Conservation (phyloP, 23 tunicate species). For the Corella eumyota region DNA sequence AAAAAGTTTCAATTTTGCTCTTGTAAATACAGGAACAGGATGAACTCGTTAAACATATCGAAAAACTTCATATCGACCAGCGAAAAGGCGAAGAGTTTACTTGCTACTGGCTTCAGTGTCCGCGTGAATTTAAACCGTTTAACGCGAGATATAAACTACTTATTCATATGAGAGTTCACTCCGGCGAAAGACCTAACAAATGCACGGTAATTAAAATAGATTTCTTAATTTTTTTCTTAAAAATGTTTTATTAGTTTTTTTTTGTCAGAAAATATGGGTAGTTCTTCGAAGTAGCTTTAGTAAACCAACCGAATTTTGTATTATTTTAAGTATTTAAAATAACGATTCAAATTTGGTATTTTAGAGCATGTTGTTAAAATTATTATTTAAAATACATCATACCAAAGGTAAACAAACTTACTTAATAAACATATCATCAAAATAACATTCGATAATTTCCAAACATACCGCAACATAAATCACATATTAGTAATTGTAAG, state of each 20-base stretch:
- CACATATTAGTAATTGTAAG: too few species aligned
- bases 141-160: slow-evolving; percentile 85
- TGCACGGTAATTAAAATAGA: slow-evolving; percentile 67
- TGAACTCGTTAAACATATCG: slow-evolving; percentile 77
- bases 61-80: slow-evolving; percentile 84
- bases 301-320: too few species aligned
- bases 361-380: neutral
- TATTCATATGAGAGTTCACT: slow-evolving; percentile 90
- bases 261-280: neutral
- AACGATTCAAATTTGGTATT: neutral
- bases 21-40: slow-evolving; percentile 45
- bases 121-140: slow-evolving; percentile 75
- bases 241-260: too few species aligned
- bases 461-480: too few species aligned
- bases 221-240: neutral
- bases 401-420: too few species aligned
- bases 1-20: neutral
- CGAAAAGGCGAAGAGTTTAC: slow-evolving; percentile 87
- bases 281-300: too few species aligned
- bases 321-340: too few species aligned
- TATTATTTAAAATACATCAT: neutral
- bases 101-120: slow-evolving; percentile 72
- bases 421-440: too few species aligned
- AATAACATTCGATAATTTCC: too few species aligned
- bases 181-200: slow-evolving; percentile 93